A percentile compares a stretch with the other conserved stretches of the same genome.
These are phyloP conservation scores for Lagorchestes hirsutus DNA, from an alignment of 2,797 vertebrate species.

Conservation along the genomic window DNA sequence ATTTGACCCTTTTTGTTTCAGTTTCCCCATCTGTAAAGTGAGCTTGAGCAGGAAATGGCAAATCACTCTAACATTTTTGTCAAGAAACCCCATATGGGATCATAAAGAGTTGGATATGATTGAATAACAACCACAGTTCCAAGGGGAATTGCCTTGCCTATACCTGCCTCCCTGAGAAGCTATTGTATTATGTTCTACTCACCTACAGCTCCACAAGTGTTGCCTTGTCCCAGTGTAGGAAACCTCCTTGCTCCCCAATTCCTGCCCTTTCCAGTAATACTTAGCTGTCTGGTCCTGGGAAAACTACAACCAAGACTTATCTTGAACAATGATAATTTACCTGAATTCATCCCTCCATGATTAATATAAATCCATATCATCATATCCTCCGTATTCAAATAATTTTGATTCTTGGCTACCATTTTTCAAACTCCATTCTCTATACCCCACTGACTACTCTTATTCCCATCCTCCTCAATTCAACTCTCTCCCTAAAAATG, in stretches of 20 bases:
- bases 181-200: neutral
- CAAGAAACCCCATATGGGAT: neutral
- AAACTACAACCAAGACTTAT: neutral
- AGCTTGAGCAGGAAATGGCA: neutral
- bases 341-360: neutral
- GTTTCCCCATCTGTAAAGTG: neutral
- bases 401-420: neutral
- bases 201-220: neutral
- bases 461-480: neutral
- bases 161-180: neutral
- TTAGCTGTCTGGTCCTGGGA: neutral
- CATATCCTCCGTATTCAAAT: neutral
- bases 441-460: neutral
- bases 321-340: neutral
- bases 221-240: neutral
- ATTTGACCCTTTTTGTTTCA: neutral
- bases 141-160: neutral
- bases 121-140: neutral
- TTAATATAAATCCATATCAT: neutral
- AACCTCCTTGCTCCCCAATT: neutral
- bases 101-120: neutral
- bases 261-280: neutral
- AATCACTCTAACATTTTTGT: neutral
- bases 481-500: neutral
- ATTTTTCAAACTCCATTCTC: neutral